Conservation (phyloP, 1,140 invertebrate genomes). For the Lethrus apterus region DNA sequence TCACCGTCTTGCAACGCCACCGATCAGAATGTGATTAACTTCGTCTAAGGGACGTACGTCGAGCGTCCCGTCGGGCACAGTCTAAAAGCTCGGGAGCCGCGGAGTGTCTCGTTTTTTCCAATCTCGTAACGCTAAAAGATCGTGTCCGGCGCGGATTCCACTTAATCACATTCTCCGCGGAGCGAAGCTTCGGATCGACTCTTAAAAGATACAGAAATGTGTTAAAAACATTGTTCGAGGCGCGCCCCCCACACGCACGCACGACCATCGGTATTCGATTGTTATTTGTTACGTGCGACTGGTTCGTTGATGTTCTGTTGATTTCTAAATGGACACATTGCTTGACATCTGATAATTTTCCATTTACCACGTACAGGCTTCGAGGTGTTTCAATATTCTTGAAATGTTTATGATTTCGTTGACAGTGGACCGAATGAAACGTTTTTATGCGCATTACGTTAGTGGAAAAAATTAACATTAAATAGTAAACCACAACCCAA, state of each 20-base stretch:
- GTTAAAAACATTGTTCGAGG: slow-evolving; percentile 17
- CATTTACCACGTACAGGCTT: no score
- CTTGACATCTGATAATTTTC: no score
- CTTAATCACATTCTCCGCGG: slow-evolving; percentile 25
- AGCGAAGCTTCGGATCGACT: slow-evolving; percentile 20
- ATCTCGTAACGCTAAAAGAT: slow-evolving; percentile 8
- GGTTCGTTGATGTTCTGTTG: no score
- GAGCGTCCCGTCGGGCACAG: background rate
- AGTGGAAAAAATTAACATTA: no score
- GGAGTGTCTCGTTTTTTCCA: background rate
- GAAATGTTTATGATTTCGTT: no score
- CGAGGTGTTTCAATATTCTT: no score
- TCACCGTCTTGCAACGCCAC: slow-evolving; percentile 20
- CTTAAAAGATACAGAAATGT: slow-evolving; percentile 22
- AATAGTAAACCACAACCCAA: no score
- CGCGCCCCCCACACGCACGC: background rate
- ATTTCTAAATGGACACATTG: no score
- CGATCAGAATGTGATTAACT: slow-evolving; percentile 31
- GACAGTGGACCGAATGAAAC: no score
- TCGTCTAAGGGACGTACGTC: slow-evolving; percentile 7
- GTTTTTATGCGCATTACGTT: no score
- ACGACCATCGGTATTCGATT: background rate
- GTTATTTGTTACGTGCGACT: no score
- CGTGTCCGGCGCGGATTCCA: slow-evolving; percentile 18
- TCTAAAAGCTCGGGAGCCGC: background rate